phyloP scores from a whole-genome alignment of 2,888 invertebrate genomes.

The Glaucopsyche alexis region DNA sequence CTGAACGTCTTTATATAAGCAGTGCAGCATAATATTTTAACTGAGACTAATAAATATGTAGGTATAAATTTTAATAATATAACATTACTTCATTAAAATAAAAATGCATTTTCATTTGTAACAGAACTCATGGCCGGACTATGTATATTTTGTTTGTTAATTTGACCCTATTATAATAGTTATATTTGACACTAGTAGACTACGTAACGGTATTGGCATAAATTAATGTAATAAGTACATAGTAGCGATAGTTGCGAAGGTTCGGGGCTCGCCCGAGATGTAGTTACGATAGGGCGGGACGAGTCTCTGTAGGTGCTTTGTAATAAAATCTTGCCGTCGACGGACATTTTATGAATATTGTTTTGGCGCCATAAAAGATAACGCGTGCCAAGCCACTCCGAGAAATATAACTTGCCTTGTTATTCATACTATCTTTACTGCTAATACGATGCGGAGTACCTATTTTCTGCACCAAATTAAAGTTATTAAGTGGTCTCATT shows the following conservation, averaged over 20 bases:
- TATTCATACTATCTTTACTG: conserved; percentile 17
- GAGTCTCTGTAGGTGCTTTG: conserved; percentile 56
- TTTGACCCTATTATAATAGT: no score
- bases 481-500: neutral
- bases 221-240: neutral
- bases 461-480: neutral
- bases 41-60: no score
- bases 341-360: conserved; percentile 68
- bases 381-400: conserved; percentile 54
- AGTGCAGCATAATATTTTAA: no score
- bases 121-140: no score
- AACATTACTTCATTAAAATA: no score
- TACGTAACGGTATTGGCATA: neutral
- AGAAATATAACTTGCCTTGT: conserved; percentile 37
- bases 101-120: no score
- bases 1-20: no score
- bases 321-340: conserved; percentile 73
- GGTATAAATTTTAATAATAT: no score
- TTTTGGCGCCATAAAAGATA: conserved; percentile 58
- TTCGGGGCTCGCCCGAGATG: conserved; percentile 47
- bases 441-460: neutral
- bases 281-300: conserved; percentile 55
- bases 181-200: no score
- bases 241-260: conserved; percentile 37
- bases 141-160: no score